phyloP scores from a whole-genome alignment of 2,888 invertebrate species.

The Poecilobothrus nobilitatus region DNA sequence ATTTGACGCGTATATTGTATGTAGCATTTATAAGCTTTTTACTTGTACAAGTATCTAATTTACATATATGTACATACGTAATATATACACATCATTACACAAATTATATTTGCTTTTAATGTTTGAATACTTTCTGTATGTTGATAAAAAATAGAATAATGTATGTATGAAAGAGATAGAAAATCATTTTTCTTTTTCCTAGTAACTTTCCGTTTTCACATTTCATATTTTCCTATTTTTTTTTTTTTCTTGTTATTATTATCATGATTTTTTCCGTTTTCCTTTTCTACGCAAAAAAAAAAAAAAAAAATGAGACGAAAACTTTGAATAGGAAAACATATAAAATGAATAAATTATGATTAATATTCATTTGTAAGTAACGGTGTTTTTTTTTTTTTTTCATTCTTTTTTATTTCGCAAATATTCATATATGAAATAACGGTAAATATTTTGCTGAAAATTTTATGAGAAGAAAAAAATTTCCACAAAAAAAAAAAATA shows the following conservation, averaged over 20 bases:
- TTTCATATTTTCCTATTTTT: background rate
- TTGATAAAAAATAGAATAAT: no score
- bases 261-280: background rate
- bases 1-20: no score
- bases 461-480: background rate
- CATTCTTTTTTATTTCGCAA: background rate
- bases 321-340: background rate
- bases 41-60: no score
- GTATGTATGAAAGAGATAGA: no score
- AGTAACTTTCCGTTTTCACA: background rate
- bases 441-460: background rate
- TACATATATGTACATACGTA: background rate
- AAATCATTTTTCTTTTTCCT: background rate
- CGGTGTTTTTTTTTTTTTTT: background rate
- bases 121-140: background rate
- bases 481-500: background rate
- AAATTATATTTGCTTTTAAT: background rate
- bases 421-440: background rate
- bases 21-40: no score
- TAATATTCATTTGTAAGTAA: conserved; percentile 6
- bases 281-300: background rate
- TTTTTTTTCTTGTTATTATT: background rate
- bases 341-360: conserved; percentile 2
- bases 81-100: background rate
- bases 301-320: background rate